Percentiles rank a stretch among this genome's conserved stretches.
These are phyloP conservation scores for Euthynnus affinis DNA, from an alignment of 2,797 vertebrate species.

Conservation along the genomic window DNA sequence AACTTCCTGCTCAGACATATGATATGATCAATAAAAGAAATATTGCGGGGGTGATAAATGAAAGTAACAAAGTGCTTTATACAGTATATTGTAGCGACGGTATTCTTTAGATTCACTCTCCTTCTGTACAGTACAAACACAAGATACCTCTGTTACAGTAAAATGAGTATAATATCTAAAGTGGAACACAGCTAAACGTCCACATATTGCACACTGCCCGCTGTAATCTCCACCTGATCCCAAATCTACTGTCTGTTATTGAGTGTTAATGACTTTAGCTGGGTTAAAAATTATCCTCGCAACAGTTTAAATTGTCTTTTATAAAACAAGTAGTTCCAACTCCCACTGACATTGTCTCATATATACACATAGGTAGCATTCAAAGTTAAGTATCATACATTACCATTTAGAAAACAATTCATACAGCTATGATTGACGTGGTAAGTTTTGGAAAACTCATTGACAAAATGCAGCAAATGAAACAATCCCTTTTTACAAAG, in stretches of 20 bases:
- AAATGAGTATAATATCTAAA: slow-evolving; percentile 34
- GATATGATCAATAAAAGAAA: slow-evolving; percentile 37
- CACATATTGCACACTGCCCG: slow-evolving; percentile 69
- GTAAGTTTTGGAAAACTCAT: slow-evolving; percentile 3
- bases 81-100: slow-evolving; percentile 17
- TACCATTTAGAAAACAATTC: slow-evolving; percentile 13
- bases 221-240: slow-evolving; percentile 26
- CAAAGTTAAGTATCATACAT: slow-evolving; percentile 31
- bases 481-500: background rate
- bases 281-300: slow-evolving; percentile 8
- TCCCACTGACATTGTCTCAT: slow-evolving; percentile 17
- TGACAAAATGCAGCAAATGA: slow-evolving; percentile 31
- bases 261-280: slow-evolving; percentile 16
- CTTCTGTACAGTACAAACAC: slow-evolving; percentile 46
- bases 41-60: slow-evolving; percentile 10
- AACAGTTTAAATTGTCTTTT: slow-evolving; percentile 25
- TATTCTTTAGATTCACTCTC: slow-evolving; percentile 27
- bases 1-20: slow-evolving; percentile 22
- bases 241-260: slow-evolving; percentile 14
- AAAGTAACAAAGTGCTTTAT: slow-evolving; percentile 37
- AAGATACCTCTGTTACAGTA: slow-evolving; percentile 37
- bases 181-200: slow-evolving; percentile 40
- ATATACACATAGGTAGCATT: slow-evolving; percentile 37
- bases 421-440: slow-evolving; percentile 2
- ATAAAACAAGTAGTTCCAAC: slow-evolving; percentile 29